Base-by-base conservation (phyloP, 2,888 invertebrate genomes). In the Helleia helle region DNA sequence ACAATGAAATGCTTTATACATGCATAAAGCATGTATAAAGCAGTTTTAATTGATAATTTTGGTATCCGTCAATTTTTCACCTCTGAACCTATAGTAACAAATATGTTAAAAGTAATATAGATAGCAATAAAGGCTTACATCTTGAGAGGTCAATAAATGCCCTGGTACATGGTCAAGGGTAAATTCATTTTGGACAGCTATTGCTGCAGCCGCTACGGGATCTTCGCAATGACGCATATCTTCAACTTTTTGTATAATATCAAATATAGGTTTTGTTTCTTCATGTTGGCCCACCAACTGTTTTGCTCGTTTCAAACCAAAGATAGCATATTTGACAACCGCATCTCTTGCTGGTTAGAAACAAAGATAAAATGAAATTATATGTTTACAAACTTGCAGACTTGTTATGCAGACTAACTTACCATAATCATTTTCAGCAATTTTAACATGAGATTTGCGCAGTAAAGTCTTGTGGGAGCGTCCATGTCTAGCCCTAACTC, bases 401-500 rank as follows among this genome's bases (percentile, higher is more conserved):
- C 8, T 7, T 22, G 18, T 3, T 18, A 22, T 22, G 6, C 22
- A 22, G 7, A 22, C 22, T 36, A 38, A 49, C 62, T 53, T 51
- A 76, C 76, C 83, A 74, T 70, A 63, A 69, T 89, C 80, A 49
- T 69, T 59, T 43, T 70, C 66, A n/a, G 71, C 66, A 30, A 86
- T 51, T 62, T 88, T 88, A 2, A 87, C 56, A 62, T 91, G 91
- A 17, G 85, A 88, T 55, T 90, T 83, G 52, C 87, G 87, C 1
- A 91, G 71, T n/a, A 93, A 75, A 52, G 91, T 92, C 55, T 89
- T 90, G 62, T 94, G 93, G 0, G 87, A 87, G 81, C 92, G 91
- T 3, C 91, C 90, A 54, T 90, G 87, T 48, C 89, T 86, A 5
- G 88, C 87, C 38, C 86, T 87, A 40, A 87, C 87, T 58, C 87